These are phyloP conservation scores for Laupala kohalensis DNA, from an alignment of 1,140 invertebrate genomes.

Conservation along the genomic window DNA sequence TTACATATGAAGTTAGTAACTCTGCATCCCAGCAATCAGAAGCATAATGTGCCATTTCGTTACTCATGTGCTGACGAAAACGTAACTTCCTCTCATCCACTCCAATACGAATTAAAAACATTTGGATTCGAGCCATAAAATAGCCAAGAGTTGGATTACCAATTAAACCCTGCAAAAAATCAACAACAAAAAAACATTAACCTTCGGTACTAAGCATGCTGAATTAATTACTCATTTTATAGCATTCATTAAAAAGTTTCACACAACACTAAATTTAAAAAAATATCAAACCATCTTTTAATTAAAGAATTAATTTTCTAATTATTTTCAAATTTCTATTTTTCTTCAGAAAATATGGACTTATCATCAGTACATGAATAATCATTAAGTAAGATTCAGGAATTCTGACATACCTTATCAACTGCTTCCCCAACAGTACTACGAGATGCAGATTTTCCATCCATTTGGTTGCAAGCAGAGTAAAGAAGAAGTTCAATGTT, in stretches of 20 bases:
- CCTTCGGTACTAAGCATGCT: too few relatives aligned
- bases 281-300: too few relatives aligned
- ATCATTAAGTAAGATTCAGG: too few relatives aligned
- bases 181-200: too few relatives aligned
- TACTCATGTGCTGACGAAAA: conserved; percentile 96
- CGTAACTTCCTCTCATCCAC: conserved; percentile 73
- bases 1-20: conserved; percentile 80
- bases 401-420: conserved; percentile 19
- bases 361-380: too few relatives aligned
- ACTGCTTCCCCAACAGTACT: conserved; percentile 69
- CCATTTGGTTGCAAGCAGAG: conserved; percentile 94
- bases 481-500: conserved; percentile 69
- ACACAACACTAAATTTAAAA: too few relatives aligned
- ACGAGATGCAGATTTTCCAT: conserved; percentile 61
- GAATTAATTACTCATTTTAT: too few relatives aligned
- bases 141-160: conserved; percentile 96
- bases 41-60: conserved; percentile 99
- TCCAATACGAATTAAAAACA: conserved; percentile 79
- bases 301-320: too few relatives aligned
- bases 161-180: conserved; percentile 56
- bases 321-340: too few relatives aligned
- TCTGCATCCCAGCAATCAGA: conserved; percentile 99
- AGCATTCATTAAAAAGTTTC: too few relatives aligned
- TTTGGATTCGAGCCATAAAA: conserved; percentile 91
- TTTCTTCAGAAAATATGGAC: too few relatives aligned